Evolutionary conservation across 2,797 vertebrate species (phyloP), one percentile per base, ranked within the genome.

Genomic region (Trachurus trachurus): DNA sequence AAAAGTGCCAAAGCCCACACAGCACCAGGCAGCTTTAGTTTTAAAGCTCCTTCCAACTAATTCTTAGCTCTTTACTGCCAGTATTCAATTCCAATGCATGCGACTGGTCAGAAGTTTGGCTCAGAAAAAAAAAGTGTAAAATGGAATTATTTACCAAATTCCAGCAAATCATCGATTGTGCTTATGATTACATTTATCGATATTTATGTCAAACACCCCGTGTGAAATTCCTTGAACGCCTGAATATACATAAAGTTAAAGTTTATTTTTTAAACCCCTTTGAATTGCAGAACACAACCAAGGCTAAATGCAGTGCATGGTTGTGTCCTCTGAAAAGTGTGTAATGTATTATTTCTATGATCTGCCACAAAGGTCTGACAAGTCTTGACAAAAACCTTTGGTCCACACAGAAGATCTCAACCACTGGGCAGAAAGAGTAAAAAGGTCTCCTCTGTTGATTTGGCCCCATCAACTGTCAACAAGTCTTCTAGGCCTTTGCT

Each of bases 401-500:
- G 58, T 73, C 37, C 19, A 77, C n/a, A 71, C 57, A 59, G 3
- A 61, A 71, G 66, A 66, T 71, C 64, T 78, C 40, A 56, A 58
- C 61, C 69, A 80, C 21, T 67, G 61, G 73, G 67, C 67, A 76
- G 53, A 66, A 74, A 40, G 62, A 71, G 74, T 78, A 87, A 82
- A 92, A 89, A 83, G 81, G 87, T 84, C 82, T 82, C 73, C 72
- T 88, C 56, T 58, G 74, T 80, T 90, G 85, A 86, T 81, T 83
- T 89, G 80, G 77, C 87, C 82, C 78, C 71, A 82, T 87, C 87
- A 87, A 47, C 71, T 85, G 85, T 90, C 88, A 92, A 88, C 87
- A 91, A 90, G 86, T 94, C 85, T 78, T 91, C 58, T 1, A 90
- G 90, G 86, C 83, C 89, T 89, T 83, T 83, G 50, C 82, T 86